Evolutionary conservation across 2,113 vertebrate genomes (phyloP).

Genomic region (Lamprologus callipterus): DNA sequence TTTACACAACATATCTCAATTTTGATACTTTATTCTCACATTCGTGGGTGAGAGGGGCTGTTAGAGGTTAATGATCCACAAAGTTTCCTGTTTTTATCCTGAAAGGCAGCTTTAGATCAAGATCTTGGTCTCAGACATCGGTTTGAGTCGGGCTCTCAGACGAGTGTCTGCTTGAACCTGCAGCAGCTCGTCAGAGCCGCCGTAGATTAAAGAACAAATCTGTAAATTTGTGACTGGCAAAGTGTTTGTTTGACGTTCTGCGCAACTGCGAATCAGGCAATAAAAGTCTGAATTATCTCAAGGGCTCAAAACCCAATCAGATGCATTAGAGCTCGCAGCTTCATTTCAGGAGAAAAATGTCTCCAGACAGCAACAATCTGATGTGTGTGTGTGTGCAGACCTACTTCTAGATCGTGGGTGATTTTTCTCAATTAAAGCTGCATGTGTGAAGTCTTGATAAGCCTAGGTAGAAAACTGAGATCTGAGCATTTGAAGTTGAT

Average conservation of each 20-base stretch:
- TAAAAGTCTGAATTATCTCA: neutral
- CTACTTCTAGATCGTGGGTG: neutral
- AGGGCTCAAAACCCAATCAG: neutral
- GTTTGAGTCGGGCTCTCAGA: neutral
- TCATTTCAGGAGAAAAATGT: neutral
- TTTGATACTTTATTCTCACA: neutral
- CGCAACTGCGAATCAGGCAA: neutral
- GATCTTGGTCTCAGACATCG: neutral
- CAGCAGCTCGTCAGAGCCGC: neutral
- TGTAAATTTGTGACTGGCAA: neutral
- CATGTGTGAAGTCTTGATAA: neutral
- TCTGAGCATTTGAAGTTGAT: accelerated
- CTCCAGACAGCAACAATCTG: neutral
- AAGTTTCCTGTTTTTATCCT: neutral
- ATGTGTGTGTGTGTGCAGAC: neutral
- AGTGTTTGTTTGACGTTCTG: neutral
- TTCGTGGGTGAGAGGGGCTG: neutral
- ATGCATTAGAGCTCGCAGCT: neutral
- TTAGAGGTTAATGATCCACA: neutral
- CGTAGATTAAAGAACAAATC: neutral
- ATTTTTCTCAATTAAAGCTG: neutral
- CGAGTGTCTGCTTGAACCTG: neutral
- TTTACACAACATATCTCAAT: neutral
- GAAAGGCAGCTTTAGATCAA: neutral
- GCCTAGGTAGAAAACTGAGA: neutral